Evolutionary conservation across 2,888 invertebrate genomes (phyloP), one percentile per base, ranked within the genome.

Genomic region (Oscheius sp.): DNA sequence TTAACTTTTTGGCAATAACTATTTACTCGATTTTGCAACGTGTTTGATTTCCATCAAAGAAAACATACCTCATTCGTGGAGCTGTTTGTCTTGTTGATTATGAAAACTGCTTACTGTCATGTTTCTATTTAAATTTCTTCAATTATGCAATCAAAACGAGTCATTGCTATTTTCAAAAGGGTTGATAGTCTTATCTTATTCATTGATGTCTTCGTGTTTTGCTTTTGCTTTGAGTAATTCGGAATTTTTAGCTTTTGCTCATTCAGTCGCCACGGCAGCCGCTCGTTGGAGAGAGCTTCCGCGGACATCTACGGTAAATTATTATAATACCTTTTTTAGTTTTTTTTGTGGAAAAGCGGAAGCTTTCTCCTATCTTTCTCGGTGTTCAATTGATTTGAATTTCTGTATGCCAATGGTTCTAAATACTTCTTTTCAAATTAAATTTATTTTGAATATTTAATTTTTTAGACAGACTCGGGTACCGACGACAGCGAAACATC

Each of bases 211-310:
- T 35, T 35, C 35, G 35, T 35, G 35, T 35, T 35, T 9, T 35
- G 35, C 35, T 9, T n/a, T 35, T 35, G 35, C 35, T 9, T 35
- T 35, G 35, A 9, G 9, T 35, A 35, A 35, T 35, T 35, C 35
- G 5, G 35, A 18, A n/a, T 43, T 61, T 61, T 61, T 23, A 61
- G 61, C 61, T 61, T 61, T 41, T 41, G 61, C 61, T 61, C 61
- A 41, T 55, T 68, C 68, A 43, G 49, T 29, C 77, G 79, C 81
- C 68, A 81, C 81, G 81, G 81, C 81, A 75, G 78, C 81, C 75
- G 78, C 79, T 76, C 76, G 78, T 66, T 81, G 81, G 81, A 76
- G 77, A 68, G 74, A 77, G 73, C 59, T 73, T 29, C 73, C 77
- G 53, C 76, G 72, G 72, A 73, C 76, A 52, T 77, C 78, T 46